Evolutionary conservation across 2,113 vertebrate species (phyloP).

Genomic region (Elachura formosa): DNA sequence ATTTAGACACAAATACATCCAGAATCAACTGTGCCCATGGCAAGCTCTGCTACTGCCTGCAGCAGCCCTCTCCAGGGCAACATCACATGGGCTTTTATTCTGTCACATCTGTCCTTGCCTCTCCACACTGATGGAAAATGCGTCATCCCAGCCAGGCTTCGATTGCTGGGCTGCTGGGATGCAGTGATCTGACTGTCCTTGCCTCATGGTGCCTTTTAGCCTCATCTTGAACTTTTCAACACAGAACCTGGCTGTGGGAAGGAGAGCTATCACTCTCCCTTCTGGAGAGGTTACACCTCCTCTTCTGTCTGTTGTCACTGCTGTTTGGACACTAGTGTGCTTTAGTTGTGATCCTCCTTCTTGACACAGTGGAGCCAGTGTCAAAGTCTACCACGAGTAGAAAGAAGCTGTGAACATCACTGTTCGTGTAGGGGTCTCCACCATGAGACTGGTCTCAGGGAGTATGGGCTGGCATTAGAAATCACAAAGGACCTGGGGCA

Average conservation of each 20-base stretch:
- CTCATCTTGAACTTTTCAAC: background rate
- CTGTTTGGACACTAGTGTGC: background rate
- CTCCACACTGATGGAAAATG: background rate
- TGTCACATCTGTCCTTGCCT: background rate
- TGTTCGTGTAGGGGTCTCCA: background rate
- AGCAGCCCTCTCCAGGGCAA: background rate
- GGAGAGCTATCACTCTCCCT: background rate
- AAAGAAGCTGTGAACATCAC: background rate
- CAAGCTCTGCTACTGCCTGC: background rate
- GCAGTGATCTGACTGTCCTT: background rate
- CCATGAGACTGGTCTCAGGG: background rate
- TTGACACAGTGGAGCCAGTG: background rate
- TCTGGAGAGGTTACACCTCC: background rate
- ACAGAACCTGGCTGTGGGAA: background rate
- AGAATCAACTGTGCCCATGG: background rate
- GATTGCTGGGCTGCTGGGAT: background rate
- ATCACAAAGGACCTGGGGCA: background rate
- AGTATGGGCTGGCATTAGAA: background rate
- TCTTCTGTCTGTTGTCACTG: background rate
- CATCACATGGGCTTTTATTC: background rate
- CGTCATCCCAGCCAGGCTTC: rapidly evolving
- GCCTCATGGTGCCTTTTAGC: background rate
- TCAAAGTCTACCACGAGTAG: background rate
- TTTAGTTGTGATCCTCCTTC: background rate
- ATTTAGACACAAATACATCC: background rate